Base-by-base conservation (phyloP, 64 coral and sea anemone genomes). In the Montipora sp. region DNA sequence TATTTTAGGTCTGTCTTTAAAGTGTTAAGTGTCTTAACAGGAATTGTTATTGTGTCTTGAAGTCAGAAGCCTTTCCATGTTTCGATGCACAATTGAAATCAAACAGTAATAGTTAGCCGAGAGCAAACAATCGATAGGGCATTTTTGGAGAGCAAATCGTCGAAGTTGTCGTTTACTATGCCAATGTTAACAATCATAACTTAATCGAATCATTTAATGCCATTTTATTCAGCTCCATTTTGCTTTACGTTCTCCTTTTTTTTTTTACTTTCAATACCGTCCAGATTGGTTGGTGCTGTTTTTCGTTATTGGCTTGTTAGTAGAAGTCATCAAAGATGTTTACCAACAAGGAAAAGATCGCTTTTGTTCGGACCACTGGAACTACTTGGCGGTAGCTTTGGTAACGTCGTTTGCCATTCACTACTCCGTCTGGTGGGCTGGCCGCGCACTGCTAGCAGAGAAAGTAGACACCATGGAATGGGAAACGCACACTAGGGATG, bases 321-420 rank as follows among this genome's bases (percentile, higher is more conserved):
- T 85, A 11, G 82, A 85, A 10, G 1, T 85, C 14, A 48, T 85
- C 44, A 85, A 85, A 85, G 61, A 85, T 19, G 1, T 85, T 21
- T 72, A 71, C 46, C 82, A 72, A 67, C 46, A 71, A 50, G 82
- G 82, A 49, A 85, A 36, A 72, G 65, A 5, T 50, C 82, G 60
- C 45, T 85, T 85, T 47, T 85, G 45, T 85, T 71, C 82, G 8
- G 15, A 48, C 63, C 46, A 85, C 3, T 85, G 82, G 82, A 85
- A 72, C 65, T 85, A 72, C 10, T 16, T 85, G 46, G 61, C 82
- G 22, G 63, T 85, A 3, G 82, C 82, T 20, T 71, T 18, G 10
- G 46, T 85, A 18, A 50, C 66, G 61, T 47, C 59, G 65, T 85
- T 85, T 49, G 4, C 68, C 65, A 36, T 85, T 46, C 82, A 85